These are phyloP conservation scores for Galeopterus variegatus DNA, from an alignment of 2,113 vertebrate species.

Conservation along the genomic window DNA sequence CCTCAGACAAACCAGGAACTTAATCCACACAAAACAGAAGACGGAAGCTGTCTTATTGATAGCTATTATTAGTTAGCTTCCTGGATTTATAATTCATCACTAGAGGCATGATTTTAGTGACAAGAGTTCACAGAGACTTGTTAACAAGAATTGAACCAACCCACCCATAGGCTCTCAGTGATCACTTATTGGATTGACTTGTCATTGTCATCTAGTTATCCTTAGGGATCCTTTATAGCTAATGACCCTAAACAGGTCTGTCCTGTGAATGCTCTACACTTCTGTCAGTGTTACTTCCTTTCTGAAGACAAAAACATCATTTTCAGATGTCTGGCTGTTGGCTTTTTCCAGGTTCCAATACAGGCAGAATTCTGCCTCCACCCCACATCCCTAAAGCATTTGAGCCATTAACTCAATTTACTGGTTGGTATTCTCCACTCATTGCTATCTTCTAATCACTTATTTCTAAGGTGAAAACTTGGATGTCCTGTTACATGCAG, in stretches of 20 bases:
- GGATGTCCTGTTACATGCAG: not conserved
- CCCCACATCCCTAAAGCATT: not conserved
- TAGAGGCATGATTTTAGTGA: not conserved
- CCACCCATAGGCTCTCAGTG: not conserved
- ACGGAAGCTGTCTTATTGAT: not conserved
- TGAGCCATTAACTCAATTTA: not conserved
- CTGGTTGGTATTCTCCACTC: not conserved
- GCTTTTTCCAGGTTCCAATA: too few relatives aligned
- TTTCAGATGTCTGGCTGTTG: too few relatives aligned
- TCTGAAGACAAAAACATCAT: too few relatives aligned
- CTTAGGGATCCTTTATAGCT: not conserved
- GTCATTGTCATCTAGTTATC: not conserved
- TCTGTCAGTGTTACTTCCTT: not conserved
- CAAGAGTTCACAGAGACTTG: not conserved
- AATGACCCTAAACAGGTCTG: not conserved
- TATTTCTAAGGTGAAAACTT: not conserved
- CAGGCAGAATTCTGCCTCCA: not conserved
- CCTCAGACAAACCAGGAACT: not conserved
- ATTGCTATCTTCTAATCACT: not conserved
- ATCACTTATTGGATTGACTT: not conserved
- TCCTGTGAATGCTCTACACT: not conserved
- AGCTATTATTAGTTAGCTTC: not conserved
- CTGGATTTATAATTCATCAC: not conserved
- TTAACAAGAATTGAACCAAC: conserved; percentile 10
- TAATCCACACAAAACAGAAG: not conserved